A percentile compares a stretch with the other conserved stretches of the same genome.
Evolutionary conservation across 2,113 vertebrate species (phyloP).

Genomic region (Muntiacus reevesi): DNA sequence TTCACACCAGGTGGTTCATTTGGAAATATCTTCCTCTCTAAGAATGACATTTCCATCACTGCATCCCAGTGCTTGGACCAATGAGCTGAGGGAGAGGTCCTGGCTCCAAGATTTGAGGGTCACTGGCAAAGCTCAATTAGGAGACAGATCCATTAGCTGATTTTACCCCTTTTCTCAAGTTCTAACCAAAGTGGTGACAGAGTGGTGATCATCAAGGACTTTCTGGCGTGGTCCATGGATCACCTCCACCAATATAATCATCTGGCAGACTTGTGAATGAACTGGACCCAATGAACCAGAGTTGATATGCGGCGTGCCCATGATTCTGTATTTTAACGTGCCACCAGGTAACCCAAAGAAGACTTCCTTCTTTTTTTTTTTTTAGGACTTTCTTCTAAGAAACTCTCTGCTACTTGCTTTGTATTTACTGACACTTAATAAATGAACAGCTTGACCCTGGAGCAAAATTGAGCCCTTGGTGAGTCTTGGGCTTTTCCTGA

Average conservation of each 20-base stretch:
- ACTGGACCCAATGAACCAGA: not conserved
- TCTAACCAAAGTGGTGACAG: not conserved
- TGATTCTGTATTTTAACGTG: not conserved
- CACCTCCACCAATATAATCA: not conserved
- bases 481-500: not conserved
- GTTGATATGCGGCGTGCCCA: too few relatives aligned
- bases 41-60: not conserved
- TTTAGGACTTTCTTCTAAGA: not conserved
- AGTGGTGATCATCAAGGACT: not conserved
- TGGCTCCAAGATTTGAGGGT: not conserved
- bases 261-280: not conserved
- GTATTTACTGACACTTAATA: not conserved
- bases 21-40: not conserved
- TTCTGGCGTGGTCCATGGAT: rapidly evolving
- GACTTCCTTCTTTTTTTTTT: too few relatives aligned
- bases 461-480: not conserved
- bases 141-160: not conserved
- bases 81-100: not conserved
- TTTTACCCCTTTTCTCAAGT: not conserved
- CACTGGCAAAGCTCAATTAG: not conserved
- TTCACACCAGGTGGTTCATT: not conserved
- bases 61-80: not conserved
- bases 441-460: not conserved
- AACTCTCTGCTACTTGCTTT: not conserved
- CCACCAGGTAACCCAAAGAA: not conserved